These are phyloP conservation scores for Oryzaephilus surinamensis DNA, from an alignment of 1,140 invertebrate species.

Conservation along the genomic window DNA sequence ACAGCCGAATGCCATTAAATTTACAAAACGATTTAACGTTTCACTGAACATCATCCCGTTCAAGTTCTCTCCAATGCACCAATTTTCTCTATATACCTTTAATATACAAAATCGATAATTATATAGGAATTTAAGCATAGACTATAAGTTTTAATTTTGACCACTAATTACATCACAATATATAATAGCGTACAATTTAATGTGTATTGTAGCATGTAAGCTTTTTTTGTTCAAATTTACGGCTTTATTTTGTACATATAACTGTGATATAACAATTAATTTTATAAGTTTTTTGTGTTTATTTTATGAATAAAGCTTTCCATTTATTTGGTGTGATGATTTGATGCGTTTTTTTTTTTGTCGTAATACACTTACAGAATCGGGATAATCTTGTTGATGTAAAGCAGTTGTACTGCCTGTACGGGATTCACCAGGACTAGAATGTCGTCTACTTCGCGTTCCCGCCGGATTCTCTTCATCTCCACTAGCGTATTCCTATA, in stretches of 20 bases:
- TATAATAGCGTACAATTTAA: no score
- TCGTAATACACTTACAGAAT: conserved; percentile 46
- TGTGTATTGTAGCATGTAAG: no score
- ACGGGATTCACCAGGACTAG: conserved; percentile 49
- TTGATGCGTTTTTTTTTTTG: background rate
- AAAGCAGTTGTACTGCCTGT: conserved; percentile 46
- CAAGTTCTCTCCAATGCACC: no score
- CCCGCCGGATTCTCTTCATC: conserved; percentile 50
- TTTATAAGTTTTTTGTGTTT: background rate
- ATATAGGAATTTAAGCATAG: no score
- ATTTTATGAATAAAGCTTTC: background rate
- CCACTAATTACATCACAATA: no score
- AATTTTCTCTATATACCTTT: no score
- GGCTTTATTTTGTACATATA: conserved; percentile 16
- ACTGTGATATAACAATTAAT: conserved; percentile 15
- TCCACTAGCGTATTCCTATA: conserved; percentile 41
- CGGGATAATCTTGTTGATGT: conserved; percentile 48
- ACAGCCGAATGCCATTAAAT: no score
- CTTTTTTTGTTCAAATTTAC: background rate
- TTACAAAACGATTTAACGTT: no score
- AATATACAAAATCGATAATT: no score
- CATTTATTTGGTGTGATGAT: background rate
- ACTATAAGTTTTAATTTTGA: no score
- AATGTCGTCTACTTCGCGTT: conserved; percentile 48
- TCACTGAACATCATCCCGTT: no score